These are phyloP conservation scores for Oceanodroma leucorhoa DNA, from an alignment of 2,797 vertebrate species.

Conservation along the genomic window DNA sequence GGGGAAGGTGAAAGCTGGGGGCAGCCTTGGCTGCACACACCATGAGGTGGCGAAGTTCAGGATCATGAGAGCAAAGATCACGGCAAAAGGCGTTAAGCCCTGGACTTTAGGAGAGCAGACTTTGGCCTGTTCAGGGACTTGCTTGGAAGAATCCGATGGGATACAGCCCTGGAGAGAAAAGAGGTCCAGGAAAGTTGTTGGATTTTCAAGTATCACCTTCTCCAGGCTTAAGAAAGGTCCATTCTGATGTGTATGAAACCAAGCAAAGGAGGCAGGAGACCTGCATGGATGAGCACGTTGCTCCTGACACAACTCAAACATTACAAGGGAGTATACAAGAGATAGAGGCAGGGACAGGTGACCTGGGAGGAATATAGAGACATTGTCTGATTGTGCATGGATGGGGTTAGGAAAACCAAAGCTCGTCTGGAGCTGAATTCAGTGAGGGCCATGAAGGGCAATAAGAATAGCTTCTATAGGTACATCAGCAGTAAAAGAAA, in stretches of 20 bases:
- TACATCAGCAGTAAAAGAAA: background rate
- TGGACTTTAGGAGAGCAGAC: background rate
- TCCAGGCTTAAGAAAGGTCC: background rate
- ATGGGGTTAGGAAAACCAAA: background rate
- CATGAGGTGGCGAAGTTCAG: background rate
- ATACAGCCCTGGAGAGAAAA: background rate
- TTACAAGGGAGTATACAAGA: background rate
- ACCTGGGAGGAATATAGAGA: background rate
- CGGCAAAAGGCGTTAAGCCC: background rate
- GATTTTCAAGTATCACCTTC: background rate
- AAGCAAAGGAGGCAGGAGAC: background rate
- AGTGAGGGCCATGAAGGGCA: background rate
- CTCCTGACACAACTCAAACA: background rate
- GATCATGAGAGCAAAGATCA: background rate
- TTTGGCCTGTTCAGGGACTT: background rate
- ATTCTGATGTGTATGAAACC: background rate
- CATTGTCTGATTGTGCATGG: background rate
- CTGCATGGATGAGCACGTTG: accelerated
- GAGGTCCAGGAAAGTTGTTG: background rate
- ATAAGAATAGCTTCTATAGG: background rate
- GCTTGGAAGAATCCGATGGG: background rate
- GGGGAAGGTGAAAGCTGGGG: background rate
- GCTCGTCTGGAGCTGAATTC: background rate
- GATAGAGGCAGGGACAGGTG: background rate
- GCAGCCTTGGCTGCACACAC: background rate